Evolutionary conservation across 2,888 invertebrate genomes (phyloP).

Genomic region (Hypolimnas misippus): DNA sequence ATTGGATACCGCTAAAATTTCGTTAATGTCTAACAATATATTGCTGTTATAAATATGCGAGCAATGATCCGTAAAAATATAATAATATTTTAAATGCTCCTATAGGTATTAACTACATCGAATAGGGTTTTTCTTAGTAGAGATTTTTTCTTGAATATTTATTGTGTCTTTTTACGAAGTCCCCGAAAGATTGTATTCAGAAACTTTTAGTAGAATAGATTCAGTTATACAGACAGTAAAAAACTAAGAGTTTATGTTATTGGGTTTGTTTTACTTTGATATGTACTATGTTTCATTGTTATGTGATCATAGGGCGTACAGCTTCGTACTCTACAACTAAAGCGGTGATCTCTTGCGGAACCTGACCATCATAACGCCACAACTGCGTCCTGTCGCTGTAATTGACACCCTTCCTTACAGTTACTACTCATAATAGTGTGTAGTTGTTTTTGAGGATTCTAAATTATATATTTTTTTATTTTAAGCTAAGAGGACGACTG

Average conservation of each 20-base stretch:
- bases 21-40: too few relatives aligned
- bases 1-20: too few relatives aligned
- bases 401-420: conserved; percentile 62
- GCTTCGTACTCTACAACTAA: conserved; percentile 59
- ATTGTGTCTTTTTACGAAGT: too few relatives aligned
- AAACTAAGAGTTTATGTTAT: conserved; percentile 1
- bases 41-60: too few relatives aligned
- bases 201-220: too few relatives aligned
- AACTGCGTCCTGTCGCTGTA: conserved; percentile 57
- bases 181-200: too few relatives aligned
- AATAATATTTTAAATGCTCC: too few relatives aligned
- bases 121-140: too few relatives aligned
- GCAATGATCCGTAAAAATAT: too few relatives aligned
- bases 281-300: conserved; percentile 30
- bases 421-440: conserved; percentile 17
- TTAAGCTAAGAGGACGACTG: background rate
- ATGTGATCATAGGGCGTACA: conserved; percentile 69
- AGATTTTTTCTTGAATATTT: too few relatives aligned
- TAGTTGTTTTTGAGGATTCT: background rate
- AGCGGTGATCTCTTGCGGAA: conserved; percentile 68
- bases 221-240: background rate
- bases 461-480: background rate
- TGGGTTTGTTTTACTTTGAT: conserved; percentile 15
- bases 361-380: conserved; percentile 63
- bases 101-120: too few relatives aligned